These are phyloP conservation scores for Argyresthia albistria DNA, from an alignment of 2,888 invertebrate genomes.

Conservation along the genomic window DNA sequence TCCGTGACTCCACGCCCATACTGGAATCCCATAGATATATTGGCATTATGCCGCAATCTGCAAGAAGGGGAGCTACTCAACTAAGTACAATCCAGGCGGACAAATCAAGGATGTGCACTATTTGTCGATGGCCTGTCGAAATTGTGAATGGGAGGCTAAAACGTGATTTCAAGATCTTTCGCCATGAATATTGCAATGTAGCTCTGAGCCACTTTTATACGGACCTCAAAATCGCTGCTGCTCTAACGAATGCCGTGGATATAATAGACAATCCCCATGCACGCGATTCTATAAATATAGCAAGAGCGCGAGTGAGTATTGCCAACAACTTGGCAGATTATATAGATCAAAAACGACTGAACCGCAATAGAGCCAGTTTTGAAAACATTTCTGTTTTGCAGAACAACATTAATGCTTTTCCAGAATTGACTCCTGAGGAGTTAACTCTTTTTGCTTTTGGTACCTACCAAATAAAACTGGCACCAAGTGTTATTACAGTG, in stretches of 20 bases:
- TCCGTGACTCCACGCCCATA: conserved; percentile 1
- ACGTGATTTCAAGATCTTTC: conserved; percentile 1
- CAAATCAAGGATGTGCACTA: conserved; percentile 2
- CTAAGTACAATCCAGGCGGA: conserved; percentile 2
- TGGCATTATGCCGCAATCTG: conserved; percentile 3
- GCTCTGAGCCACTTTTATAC: conserved; percentile 6
- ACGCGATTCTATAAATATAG: conserved; percentile 9
- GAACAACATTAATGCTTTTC: conserved; percentile 7
- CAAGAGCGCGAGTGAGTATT: conserved; percentile 7
- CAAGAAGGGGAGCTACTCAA: conserved; percentile 1
- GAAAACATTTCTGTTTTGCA: conserved; percentile 3
- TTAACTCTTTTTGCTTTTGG: conserved; percentile 2
- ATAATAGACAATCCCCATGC: conserved; percentile 8
- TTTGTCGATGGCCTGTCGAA: conserved; percentile 3
- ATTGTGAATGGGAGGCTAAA: background rate
- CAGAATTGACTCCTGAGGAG: conserved; percentile 8
- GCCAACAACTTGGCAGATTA: conserved; percentile 8
- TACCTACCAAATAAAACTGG: conserved; percentile 10
- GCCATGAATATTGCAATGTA: conserved; percentile 3
- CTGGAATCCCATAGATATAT: conserved; percentile 2
- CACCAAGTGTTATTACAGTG: too few relatives aligned
- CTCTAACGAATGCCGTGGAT: conserved; percentile 8
- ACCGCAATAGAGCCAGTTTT: conserved; percentile 6
- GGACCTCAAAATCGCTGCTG: conserved; percentile 10
- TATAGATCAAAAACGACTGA: conserved; percentile 5